Evolutionary conservation across 2,797 vertebrate genomes (phyloP).

Genomic region (Chaunax sp.): DNA sequence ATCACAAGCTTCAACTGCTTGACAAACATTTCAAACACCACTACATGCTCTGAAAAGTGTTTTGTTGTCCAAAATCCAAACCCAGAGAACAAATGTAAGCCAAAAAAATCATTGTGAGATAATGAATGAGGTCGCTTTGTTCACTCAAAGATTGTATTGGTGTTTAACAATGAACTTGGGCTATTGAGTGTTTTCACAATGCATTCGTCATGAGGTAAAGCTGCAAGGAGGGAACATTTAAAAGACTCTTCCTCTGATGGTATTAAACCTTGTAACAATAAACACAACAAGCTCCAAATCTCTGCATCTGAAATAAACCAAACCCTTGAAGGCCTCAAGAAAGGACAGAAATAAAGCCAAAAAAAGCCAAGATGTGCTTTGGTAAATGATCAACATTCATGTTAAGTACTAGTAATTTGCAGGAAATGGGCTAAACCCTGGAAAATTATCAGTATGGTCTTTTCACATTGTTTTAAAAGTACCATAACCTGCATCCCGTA

Average conservation of each 20-base stretch:
- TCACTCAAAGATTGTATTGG: not conserved
- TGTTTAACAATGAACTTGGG: not conserved
- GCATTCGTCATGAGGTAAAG: not conserved
- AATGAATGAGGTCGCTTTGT: not conserved
- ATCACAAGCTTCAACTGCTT: not conserved
- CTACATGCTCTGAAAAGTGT: not conserved
- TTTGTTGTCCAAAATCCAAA: not conserved
- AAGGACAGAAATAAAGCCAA: constrained; percentile 9
- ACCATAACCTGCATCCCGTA: not conserved
- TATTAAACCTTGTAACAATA: not conserved
- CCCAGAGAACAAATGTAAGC: not conserved
- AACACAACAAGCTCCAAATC: constrained; percentile 3
- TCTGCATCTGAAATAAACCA: constrained; percentile 11
- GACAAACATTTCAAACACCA: not conserved
- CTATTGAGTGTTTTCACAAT: constrained; percentile 9
- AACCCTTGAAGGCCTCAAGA: not conserved
- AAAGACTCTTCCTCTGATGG: not conserved
- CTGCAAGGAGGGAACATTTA: not conserved
- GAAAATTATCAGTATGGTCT: constrained; percentile 2
- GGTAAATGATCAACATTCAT: constrained; percentile 27
- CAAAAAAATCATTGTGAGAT: not conserved
- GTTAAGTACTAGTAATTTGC: constrained; percentile 28
- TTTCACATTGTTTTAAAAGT: constrained; percentile 18
- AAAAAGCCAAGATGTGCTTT: constrained; percentile 1
- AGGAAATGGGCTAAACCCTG: constrained; percentile 29